A percentile compares a stretch with the other conserved stretches of the same genome.
These are phyloP conservation scores for Caretta caretta DNA, from an alignment of 2,113 vertebrate genomes.

Conservation along the genomic window DNA sequence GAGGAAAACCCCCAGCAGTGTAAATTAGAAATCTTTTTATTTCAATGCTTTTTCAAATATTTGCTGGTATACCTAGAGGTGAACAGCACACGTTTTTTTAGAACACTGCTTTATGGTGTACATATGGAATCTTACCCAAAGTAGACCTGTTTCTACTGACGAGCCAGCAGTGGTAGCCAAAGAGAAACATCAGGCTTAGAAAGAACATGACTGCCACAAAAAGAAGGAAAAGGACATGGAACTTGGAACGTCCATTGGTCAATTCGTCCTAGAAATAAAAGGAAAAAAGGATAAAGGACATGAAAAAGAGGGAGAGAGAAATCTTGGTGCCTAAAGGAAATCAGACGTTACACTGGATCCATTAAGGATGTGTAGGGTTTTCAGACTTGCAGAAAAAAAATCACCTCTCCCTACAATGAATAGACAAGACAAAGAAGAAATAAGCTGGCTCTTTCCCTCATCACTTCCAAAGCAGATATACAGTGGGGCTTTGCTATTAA, in stretches of 20 bases:
- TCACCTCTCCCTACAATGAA: neutral
- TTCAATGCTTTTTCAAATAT: neutral
- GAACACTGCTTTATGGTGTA: neutral
- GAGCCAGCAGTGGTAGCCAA: constrained; percentile 97
- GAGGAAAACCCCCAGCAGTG: neutral
- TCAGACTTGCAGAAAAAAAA: neutral
- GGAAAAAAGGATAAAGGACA: constrained; percentile 21
- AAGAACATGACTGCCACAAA: constrained; percentile 99
- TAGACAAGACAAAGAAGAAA: neutral
- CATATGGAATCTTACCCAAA: constrained; percentile 85
- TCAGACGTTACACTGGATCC: neutral
- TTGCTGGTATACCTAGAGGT: neutral
- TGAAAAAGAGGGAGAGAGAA: constrained; percentile 10
- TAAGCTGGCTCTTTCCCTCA: neutral
- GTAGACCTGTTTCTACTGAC: constrained; percentile 96
- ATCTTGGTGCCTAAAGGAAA: neutral
- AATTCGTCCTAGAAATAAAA: constrained; percentile 86
- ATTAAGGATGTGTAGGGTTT: neutral
- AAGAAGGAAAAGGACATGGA: constrained; percentile 96
- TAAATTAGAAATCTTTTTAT: neutral
- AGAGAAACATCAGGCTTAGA: constrained; percentile 96
- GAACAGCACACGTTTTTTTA: neutral
- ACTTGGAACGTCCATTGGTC: constrained; percentile 90
- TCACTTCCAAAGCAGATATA: neutral
- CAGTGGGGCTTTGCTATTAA: rapidly evolving